These are phyloP conservation scores for Stomatorhinus ivindoensis DNA, from an alignment of 2,113 vertebrate species.

Conservation along the genomic window DNA sequence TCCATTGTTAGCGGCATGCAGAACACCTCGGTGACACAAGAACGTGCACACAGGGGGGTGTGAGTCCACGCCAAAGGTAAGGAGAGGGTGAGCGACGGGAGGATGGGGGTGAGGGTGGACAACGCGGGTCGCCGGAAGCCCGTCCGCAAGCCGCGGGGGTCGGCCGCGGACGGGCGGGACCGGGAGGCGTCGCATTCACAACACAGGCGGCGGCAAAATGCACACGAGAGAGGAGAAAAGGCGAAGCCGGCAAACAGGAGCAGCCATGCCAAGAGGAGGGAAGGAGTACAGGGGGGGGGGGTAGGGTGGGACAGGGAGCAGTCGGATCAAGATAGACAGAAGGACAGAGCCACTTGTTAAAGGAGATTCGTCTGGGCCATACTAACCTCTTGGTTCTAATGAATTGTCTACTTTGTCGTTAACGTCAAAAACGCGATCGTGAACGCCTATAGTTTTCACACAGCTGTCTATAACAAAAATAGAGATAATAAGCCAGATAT, in stretches of 20 bases:
- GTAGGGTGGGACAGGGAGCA: not conserved
- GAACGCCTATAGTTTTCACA: slow-evolving; percentile 99
- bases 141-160: not conserved
- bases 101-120: not conserved
- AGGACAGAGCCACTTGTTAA: slow-evolving; percentile 67
- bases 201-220: not conserved
- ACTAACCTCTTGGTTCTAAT: slow-evolving; percentile 99
- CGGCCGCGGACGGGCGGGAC: not conserved
- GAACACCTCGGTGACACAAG: not conserved
- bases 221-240: slow-evolving; percentile 40
- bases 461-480: slow-evolving; percentile 99
- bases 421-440: slow-evolving; percentile 99
- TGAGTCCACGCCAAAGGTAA: not conserved
- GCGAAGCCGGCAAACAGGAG: slow-evolving; percentile 51
- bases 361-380: slow-evolving; percentile 81
- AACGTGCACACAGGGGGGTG: not conserved
- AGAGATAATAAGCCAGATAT: slow-evolving; percentile 92
- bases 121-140: not conserved
- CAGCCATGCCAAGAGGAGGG: slow-evolving; percentile 23
- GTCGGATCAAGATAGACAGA: slow-evolving; percentile 43
- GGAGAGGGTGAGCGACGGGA: not conserved
- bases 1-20: slow-evolving; percentile 37
- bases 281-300: not conserved
- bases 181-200: not conserved
- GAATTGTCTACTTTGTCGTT: slow-evolving; percentile 99